phyloP scores from a whole-genome alignment of 2,113 vertebrate genomes.

The Polyodon spathula region DNA sequence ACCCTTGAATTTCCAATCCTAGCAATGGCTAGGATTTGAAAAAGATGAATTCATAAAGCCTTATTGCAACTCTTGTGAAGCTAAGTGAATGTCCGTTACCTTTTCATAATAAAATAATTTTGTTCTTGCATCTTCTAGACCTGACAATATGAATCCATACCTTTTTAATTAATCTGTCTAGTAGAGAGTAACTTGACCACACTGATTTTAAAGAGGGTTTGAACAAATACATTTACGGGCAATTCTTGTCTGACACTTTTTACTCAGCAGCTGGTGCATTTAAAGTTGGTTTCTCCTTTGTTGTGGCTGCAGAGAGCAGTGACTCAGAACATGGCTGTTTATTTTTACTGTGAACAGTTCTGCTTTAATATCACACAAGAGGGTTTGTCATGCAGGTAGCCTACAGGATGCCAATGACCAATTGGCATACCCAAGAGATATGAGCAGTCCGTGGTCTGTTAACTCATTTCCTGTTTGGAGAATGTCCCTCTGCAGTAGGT shows the following conservation, averaged over 20 bases:
- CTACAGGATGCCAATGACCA: not conserved
- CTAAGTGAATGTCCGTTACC: too few relatives aligned
- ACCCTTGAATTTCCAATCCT: too few relatives aligned
- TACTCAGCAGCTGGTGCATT: not conserved
- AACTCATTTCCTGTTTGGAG: constrained; percentile 19
- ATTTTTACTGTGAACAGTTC: not conserved
- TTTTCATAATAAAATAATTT: too few relatives aligned
- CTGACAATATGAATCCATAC: too few relatives aligned
- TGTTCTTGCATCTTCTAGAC: too few relatives aligned
- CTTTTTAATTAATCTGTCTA: too few relatives aligned
- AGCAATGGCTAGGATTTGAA: too few relatives aligned
- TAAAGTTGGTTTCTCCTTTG: not conserved
- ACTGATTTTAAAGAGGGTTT: not conserved
- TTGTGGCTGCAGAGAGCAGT: not conserved
- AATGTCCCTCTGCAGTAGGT: constrained; percentile 6
- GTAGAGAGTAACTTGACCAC: too few relatives aligned
- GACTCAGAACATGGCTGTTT: not conserved
- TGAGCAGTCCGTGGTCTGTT: constrained; percentile 10
- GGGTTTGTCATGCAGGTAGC: not conserved
- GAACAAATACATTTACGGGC: not conserved
- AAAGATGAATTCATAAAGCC: too few relatives aligned
- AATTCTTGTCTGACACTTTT: not conserved
- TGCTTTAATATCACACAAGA: not conserved
- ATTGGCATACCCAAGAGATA: not conserved
- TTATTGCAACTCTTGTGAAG: too few relatives aligned